phyloP scores from a whole-genome alignment of 2,888 invertebrate genomes.

The Lordiphosa andalusiaca region DNA sequence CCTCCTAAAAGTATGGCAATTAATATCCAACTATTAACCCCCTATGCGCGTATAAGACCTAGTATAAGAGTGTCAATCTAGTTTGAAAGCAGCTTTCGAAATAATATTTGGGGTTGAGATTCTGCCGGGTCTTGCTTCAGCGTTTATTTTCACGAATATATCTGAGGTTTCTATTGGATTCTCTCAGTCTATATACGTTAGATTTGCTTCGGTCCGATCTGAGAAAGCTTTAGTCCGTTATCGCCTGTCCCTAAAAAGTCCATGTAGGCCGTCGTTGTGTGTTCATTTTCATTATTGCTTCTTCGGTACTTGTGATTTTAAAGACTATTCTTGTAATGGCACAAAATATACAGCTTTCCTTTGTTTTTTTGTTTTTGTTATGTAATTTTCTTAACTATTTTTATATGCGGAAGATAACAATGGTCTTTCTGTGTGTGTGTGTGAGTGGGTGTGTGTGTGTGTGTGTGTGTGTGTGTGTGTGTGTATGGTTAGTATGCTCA shows the following conservation, averaged over 20 bases:
- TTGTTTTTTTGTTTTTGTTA: slow-evolving; percentile 27
- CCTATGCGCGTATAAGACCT: slow-evolving; percentile 1
- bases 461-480: slow-evolving; percentile 3
- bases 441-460: slow-evolving; percentile 1
- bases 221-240: slow-evolving; percentile 17
- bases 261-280: slow-evolving; percentile 49
- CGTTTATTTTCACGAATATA: slow-evolving; percentile 14
- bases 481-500: slow-evolving; percentile 9
- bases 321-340: slow-evolving; percentile 65
- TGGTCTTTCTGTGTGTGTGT: slow-evolving; percentile 13
- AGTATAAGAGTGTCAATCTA: too few relatives aligned
- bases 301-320: slow-evolving; percentile 50
- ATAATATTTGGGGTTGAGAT: slow-evolving; percentile 5
- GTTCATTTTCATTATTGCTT: slow-evolving; percentile 55
- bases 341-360: slow-evolving; percentile 69
- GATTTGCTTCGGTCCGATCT: background rate
- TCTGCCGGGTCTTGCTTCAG: slow-evolving; percentile 31
- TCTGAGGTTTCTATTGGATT: slow-evolving; percentile 14
- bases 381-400: slow-evolving; percentile 34
- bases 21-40: slow-evolving; percentile 14
- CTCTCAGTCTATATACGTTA: slow-evolving; percentile 37
- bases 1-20: too few relatives aligned
- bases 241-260: slow-evolving; percentile 10
- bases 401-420: slow-evolving; percentile 40
- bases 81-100: slow-evolving; percentile 1